Conservation (phyloP, 2,888 invertebrate species). For the Pristionchus mayeri region DNA sequence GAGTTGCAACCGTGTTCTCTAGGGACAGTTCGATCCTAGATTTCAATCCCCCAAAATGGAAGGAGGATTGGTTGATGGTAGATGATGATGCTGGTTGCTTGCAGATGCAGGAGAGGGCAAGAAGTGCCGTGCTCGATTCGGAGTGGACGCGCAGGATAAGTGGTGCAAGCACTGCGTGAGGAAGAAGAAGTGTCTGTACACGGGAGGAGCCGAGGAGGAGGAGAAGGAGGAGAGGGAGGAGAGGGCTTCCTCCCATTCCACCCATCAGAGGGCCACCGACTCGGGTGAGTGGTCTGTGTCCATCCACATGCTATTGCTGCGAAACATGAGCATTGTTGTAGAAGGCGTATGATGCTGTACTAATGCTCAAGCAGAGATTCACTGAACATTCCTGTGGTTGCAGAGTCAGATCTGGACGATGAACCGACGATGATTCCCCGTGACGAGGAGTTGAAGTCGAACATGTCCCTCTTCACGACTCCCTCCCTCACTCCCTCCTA, state of each 20-base stretch:
- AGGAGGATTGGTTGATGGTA: too few relatives aligned
- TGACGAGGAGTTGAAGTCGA: background rate
- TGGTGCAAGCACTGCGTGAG: conserved; percentile 99
- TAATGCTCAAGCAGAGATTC: too few relatives aligned
- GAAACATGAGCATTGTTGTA: too few relatives aligned
- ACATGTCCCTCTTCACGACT: background rate
- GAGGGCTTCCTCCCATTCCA: background rate
- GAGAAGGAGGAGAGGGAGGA: conserved; percentile 63
- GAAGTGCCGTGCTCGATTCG: conserved; percentile 98
- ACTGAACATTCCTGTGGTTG: too few relatives aligned
- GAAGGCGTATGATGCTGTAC: background rate
- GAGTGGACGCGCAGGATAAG: conserved; percentile 96
- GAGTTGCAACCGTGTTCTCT: too few relatives aligned
- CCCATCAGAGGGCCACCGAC: conserved; percentile 42
- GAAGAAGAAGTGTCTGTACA: conserved; percentile 79
- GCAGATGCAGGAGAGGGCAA: conserved; percentile 93
- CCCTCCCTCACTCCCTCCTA: background rate
- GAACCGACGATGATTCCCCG: conserved; percentile 57
- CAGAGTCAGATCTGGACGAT: conserved; percentile 53
- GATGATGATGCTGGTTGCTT: background rate
- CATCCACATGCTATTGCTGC: too few relatives aligned
- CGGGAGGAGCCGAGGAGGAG: conserved; percentile 66
- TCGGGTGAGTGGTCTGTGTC: too few relatives aligned
- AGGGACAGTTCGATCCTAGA: background rate
- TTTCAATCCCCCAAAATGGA: background rate